Evolutionary conservation across 2,888 invertebrate genomes (phyloP).

Genomic region (Melieria picta): DNA sequence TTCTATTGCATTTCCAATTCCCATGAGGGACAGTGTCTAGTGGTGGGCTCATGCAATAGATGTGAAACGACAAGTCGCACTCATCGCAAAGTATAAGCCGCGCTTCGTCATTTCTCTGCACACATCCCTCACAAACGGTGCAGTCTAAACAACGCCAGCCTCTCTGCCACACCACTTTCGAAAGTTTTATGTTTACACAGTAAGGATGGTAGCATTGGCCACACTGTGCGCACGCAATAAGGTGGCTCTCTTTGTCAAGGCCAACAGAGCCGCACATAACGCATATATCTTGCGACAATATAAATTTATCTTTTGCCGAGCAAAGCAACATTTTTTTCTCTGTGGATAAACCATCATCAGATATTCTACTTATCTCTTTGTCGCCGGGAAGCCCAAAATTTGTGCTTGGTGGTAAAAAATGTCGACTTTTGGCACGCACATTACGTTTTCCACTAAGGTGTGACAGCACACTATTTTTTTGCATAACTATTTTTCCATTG

Average conservation of each 20-base stretch:
- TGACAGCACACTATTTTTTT: conserved; percentile 76
- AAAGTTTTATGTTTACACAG: conserved; percentile 95
- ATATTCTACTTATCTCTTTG: conserved; percentile 36
- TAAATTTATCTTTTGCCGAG: conserved; percentile 92
- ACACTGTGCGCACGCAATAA: conserved; percentile 97
- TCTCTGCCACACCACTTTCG: conserved; percentile 90
- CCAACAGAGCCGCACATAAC: conserved; percentile 99
- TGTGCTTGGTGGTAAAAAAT: conserved; percentile 62
- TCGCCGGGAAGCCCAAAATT: conserved; percentile 66
- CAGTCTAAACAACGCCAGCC: conserved; percentile 99
- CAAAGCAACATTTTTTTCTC: conserved; percentile 90
- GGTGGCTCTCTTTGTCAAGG: conserved; percentile 90
- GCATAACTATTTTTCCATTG: conserved; percentile 77
- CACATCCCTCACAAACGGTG: conserved; percentile 99
- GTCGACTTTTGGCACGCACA: conserved; percentile 88
- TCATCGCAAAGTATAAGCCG: conserved; percentile 97
- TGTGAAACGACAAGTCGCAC: conserved; percentile 99
- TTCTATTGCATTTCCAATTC: conserved; percentile 89
- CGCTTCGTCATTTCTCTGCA: conserved; percentile 93
- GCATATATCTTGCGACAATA: conserved; percentile 94
- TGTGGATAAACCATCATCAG: conserved; percentile 78
- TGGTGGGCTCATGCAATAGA: conserved; percentile 97
- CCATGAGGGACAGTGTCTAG: conserved; percentile 94
- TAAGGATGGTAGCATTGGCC: conserved; percentile 99
- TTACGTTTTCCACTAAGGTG: conserved; percentile 80